Evolutionary conservation across 53 echinoderm and acorn worm species (phyloP).

Genomic region (Holothuria scabra): DNA sequence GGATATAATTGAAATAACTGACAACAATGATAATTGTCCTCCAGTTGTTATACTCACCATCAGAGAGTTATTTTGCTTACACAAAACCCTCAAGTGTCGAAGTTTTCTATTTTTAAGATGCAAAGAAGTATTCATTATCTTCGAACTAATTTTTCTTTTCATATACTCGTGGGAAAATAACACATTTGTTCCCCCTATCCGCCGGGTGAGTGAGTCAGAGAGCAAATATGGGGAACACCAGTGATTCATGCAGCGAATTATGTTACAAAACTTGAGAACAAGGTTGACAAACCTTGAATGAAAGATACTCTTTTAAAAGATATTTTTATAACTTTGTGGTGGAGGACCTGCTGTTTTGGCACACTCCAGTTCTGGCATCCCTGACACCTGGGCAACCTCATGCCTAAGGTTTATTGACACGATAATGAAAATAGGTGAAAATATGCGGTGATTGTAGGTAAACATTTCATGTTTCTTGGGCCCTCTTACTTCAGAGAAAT

Average conservation of each 20-base stretch:
- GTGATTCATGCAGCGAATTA: slow-evolving; percentile 7
- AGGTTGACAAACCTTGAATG: too few species aligned
- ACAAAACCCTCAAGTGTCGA: slow-evolving; percentile 33
- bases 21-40: slow-evolving; percentile 36
- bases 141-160: slow-evolving; percentile 13
- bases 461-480: too few species aligned
- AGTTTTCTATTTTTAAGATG: background rate
- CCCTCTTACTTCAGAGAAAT: too few species aligned
- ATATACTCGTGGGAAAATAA: slow-evolving; percentile 31
- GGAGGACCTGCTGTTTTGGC: slow-evolving; percentile 17
- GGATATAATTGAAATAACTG: slow-evolving; percentile 3
- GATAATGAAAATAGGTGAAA: too few species aligned
- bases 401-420: too few species aligned
- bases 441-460: too few species aligned
- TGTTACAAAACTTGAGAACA: too few species aligned
- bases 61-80: background rate
- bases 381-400: too few species aligned
- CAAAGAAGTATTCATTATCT: background rate
- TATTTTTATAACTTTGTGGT: slow-evolving; percentile 5
- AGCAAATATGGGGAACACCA: slow-evolving; percentile 30
- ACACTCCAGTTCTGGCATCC: background rate
- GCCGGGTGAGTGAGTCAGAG: slow-evolving; percentile 24
- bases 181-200: too few species aligned
- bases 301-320: too few species aligned
- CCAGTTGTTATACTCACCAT: background rate